Evolutionary conservation across 2,888 invertebrate genomes (phyloP), one percentile per base, ranked within the genome.

Genomic region (Drosophila algonquin): DNA sequence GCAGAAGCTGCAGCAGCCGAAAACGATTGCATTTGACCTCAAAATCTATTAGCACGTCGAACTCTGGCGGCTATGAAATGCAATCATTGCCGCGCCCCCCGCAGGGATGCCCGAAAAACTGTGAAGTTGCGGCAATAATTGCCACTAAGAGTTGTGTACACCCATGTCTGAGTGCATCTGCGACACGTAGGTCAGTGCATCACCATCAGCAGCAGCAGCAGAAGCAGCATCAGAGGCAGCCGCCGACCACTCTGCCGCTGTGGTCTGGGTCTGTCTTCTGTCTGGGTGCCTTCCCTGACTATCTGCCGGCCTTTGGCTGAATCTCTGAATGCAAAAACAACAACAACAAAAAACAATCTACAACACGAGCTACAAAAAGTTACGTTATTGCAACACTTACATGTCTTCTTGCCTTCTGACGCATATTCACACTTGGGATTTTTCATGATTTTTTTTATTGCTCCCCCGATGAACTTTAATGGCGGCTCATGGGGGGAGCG

Each of bases 11-110:
- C 30, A 35, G 48, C 44, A 8, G 30, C 47, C 64, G 69, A 67
- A 78, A 85, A 64, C 70, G 53, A 75, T 83, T 86, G 86, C 84
- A 81, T 76, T 73, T 89, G 90, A 90, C 90, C 90, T 90, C 90
- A 90, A 90, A 90, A 87, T 90, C 89, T 90, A 88, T 90, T 87
- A 90, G 90, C 87, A 89, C 81, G 89, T 89, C 90, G 84, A 84
- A 87, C 83, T 80, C 84, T 76, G 76, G 86, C 77, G 86, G 84
- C 88, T 87, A 85, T 82, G 82, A 80, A 80, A 88, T 80, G 86
- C 86, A 87, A 82, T 83, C 72, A 72, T 35, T 63, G 73, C 69
- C 61, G 67, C 72, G 69, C 63, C 63, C 69, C 69, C 77, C 67
- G 54, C 45, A 51, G 75, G 75, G 24, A 24, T 24, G 24, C 24